Percentiles rank a stretch among this genome's conserved stretches.
Evolutionary conservation across 2,888 invertebrate species (phyloP).

Genomic region (Achlya flavicornis): DNA sequence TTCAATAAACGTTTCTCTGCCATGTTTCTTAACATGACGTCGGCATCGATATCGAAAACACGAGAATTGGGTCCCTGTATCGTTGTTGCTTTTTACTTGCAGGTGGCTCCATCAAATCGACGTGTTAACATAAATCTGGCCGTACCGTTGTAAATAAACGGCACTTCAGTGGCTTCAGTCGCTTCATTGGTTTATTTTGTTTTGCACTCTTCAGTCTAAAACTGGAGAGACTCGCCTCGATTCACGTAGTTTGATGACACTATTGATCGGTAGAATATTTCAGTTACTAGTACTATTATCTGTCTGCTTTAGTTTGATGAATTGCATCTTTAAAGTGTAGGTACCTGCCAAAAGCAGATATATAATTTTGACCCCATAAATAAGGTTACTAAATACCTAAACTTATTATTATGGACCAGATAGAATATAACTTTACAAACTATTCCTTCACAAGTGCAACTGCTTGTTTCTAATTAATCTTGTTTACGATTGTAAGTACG

Average conservation of each 20-base stretch:
- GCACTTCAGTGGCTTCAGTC: background rate
- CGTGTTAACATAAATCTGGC: background rate
- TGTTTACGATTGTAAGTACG: constrained; percentile 4
- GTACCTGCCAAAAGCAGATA: too few species aligned
- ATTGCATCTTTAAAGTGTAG: background rate
- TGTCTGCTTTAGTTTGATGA: background rate
- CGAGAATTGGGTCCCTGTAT: too few species aligned
- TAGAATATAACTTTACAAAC: background rate
- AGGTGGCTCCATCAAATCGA: background rate
- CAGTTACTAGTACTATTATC: background rate
- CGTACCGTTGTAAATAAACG: constrained; percentile 8
- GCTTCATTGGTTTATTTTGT: constrained; percentile 6
- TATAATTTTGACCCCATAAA: too few species aligned
- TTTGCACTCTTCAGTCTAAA: background rate
- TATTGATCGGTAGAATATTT: background rate
- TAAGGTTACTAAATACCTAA: too few species aligned
- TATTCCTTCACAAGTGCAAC: background rate
- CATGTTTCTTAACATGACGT: too few species aligned
- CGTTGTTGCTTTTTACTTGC: constrained; percentile 33
- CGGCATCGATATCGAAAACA: too few species aligned
- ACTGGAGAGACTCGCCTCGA: background rate
- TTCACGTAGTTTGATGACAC: background rate
- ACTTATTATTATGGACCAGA: too few species aligned
- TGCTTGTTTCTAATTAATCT: background rate
- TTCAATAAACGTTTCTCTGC: too few species aligned